Conservation (phyloP, 53 echinoderm and acorn worm genomes). For the Astropecten irregularis region DNA sequence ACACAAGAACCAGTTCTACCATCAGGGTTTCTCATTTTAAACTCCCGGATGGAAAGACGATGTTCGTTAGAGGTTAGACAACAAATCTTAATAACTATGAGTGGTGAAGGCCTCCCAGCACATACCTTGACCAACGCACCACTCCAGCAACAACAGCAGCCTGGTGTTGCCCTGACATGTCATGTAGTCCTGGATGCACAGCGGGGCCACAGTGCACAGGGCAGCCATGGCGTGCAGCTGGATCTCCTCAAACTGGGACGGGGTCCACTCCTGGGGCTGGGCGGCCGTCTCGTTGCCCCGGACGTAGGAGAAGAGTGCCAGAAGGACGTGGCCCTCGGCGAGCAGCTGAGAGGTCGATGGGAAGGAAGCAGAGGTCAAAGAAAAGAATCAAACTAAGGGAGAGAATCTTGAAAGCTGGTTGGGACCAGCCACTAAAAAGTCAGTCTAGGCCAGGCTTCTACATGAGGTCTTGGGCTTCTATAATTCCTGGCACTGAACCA, state of each 20-base stretch:
- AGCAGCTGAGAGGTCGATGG: constrained; percentile 61
- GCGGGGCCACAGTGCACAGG: constrained; percentile 83
- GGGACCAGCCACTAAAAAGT: too few species aligned
- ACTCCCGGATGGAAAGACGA: too few species aligned
- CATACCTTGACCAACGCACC: constrained; percentile 98
- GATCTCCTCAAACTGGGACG: constrained; percentile 96
- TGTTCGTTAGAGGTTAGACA: too few species aligned
- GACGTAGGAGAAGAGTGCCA: constrained; percentile 87
- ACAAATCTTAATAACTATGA: too few species aligned
- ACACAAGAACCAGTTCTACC: too few species aligned
- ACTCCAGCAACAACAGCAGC: constrained; percentile 85
- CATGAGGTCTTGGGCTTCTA: too few species aligned
- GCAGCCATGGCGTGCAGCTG: constrained; percentile 89
- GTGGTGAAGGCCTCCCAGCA: too few species aligned
- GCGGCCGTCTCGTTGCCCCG: constrained; percentile 86
- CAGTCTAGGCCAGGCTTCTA: too few species aligned
- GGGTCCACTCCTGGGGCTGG: constrained; percentile 92
- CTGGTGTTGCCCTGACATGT: constrained; percentile 95
- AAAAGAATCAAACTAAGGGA: neutral
- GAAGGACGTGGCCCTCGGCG: constrained; percentile 78
- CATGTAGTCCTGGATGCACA: constrained; percentile 94
- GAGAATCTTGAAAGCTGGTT: neutral
- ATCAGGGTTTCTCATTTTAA: too few species aligned
- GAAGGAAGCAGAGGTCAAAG: neutral
- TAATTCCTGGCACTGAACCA: too few species aligned